These are phyloP conservation scores for Chromobotia macracanthus DNA, from an alignment of 2,797 vertebrate genomes.

Conservation along the genomic window DNA sequence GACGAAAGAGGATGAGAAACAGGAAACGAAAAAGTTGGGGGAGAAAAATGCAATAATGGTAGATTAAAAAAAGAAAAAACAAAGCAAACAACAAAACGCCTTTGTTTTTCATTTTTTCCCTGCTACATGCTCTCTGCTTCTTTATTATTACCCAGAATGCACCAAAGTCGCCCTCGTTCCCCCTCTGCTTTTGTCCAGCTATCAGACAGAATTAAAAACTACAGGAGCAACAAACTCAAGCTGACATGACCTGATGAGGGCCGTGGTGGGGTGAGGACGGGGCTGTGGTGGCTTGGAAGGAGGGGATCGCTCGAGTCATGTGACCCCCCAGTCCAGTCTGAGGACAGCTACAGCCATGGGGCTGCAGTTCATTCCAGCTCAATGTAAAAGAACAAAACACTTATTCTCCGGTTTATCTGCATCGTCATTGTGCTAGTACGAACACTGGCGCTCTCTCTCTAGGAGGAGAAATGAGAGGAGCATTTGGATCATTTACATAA, in stretches of 20 bases:
- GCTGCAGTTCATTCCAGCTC: background rate
- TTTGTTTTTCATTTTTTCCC: conserved; percentile 29
- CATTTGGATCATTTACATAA: conserved; percentile 48
- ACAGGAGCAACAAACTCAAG: conserved; percentile 81
- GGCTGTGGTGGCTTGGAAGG: conserved; percentile 7
- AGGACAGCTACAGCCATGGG: no score
- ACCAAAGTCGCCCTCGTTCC: conserved; percentile 16
- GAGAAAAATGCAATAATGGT: background rate
- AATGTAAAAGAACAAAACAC: conserved; percentile 19
- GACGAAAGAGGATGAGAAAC: conserved; percentile 8
- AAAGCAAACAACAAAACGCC: conserved; percentile 22
- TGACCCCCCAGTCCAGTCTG: no score
- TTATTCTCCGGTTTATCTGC: no score
- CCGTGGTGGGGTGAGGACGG: conserved; percentile 61
- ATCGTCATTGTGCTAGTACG: no score
- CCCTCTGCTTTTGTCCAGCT: conserved; percentile 76
- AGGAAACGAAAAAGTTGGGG: background rate
- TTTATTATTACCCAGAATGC: conserved; percentile 55
- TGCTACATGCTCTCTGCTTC: conserved; percentile 16
- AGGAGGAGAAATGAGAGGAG: conserved; percentile 64
- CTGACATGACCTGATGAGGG: conserved; percentile 92
- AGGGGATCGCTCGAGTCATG: conserved; percentile 13
- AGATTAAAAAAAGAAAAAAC: background rate
- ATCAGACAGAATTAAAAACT: conserved; percentile 79
- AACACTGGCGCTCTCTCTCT: no score